These are phyloP conservation scores for Trisateles emortualis DNA, from an alignment of 2,888 invertebrate genomes.

Conservation along the genomic window DNA sequence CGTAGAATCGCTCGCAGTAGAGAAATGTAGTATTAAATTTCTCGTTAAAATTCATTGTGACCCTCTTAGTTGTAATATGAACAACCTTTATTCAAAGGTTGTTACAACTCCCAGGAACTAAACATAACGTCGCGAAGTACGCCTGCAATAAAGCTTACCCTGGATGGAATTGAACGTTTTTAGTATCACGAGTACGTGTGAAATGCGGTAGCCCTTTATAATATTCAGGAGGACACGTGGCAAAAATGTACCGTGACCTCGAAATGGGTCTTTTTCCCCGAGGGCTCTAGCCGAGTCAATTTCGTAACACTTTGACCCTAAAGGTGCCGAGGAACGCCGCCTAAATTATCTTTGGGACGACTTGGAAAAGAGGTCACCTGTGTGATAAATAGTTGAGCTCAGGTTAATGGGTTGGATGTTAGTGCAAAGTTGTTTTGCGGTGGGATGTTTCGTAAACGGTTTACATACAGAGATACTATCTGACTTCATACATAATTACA, in stretches of 20 bases:
- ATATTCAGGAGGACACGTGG: conserved; percentile 68
- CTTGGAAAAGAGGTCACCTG: conserved; percentile 69
- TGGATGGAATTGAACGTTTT: conserved; percentile 63
- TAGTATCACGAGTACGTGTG: conserved; percentile 67
- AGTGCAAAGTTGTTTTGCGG: conserved; percentile 53
- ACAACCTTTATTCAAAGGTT: conserved; percentile 1
- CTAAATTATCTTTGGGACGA: conserved; percentile 76
- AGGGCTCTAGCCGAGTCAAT: conserved; percentile 66
- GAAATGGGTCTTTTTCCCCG: conserved; percentile 63
- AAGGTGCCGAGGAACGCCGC: conserved; percentile 61
- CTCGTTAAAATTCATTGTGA: conserved; percentile 4
- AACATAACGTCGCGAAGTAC: conserved; percentile 35
- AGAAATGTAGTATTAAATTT: not conserved
- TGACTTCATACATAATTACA: conserved; percentile 30
- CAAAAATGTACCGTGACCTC: conserved; percentile 73
- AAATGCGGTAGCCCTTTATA: conserved; percentile 67
- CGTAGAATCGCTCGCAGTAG: too few relatives aligned
- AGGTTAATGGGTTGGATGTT: conserved; percentile 65
- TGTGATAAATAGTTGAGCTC: conserved; percentile 71
- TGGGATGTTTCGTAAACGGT: conserved; percentile 47
- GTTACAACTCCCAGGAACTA: conserved; percentile 1
- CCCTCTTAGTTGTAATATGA: not conserved
- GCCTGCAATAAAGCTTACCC: conserved; percentile 62
- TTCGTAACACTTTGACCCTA: conserved; percentile 73
- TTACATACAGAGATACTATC: conserved; percentile 37